Base-by-base conservation (phyloP, 2,888 invertebrate species). In the Drosophila neotestacea region DNA sequence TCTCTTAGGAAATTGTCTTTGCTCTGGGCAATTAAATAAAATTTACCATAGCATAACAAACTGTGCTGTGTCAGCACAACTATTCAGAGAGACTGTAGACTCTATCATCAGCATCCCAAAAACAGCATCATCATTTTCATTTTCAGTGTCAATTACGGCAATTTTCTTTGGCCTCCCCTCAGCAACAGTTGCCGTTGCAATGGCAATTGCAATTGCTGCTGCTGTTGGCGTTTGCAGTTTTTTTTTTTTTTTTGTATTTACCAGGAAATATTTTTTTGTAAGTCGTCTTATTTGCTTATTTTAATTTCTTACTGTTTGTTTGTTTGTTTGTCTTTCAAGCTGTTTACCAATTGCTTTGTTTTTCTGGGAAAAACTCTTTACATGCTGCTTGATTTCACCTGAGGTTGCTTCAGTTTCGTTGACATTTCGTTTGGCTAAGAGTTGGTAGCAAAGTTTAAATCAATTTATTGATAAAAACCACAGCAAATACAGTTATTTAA, bases 131-230 rank as follows among this genome's bases (percentile, higher is more conserved):
- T 56, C 32, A 69, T 85, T 78, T 85, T 70, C 70, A 85, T 85
- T 78, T 85, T 70, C 70, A 85, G 77, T 70, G 70, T 77, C 88
- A 88, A 83, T 83, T 85, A 80, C 65, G 27, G 63, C 67, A 72
- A 72, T 80, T 83, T 71, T 16, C 34, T 11, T 22, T 36, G 13
- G 34, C n/a, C 30, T 36, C 27, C 50, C 22, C 38, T 6, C 52
- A 52, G 51, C 48, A 47, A n/a, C 42, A 41, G 36, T 51, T 63
- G 36, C 41, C 44, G 46, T 55, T 72, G 58, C 22, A n/a, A 4
- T 30, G 71, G 69, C 58, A 70, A 10, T 42, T 42, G 48, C 48
- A 34, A 6, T 50, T 36, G 48, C 32, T 72, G 67, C 47, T 51
- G 36, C 34, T 41, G 10, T 16, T 41, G 48, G 44, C 28, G 10